Percentiles rank a stretch among this genome's conserved stretches.
Conservation (phyloP, 1,140 invertebrate species). For the Musca domestica region DNA sequence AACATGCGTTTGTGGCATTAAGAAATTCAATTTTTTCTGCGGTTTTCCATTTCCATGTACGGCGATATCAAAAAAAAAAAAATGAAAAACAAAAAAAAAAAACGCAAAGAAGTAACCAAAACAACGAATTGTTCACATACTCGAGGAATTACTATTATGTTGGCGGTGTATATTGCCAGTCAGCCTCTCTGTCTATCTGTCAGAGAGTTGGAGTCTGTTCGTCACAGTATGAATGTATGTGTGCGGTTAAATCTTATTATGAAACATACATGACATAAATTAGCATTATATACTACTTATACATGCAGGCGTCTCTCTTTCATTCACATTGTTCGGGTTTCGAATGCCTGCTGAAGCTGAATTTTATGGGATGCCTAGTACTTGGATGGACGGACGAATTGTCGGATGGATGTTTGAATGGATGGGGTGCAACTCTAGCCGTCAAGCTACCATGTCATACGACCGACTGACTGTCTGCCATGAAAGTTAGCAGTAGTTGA, state of each 20-base stretch:
- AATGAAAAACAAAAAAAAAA: too few relatives aligned
- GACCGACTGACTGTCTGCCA: too few relatives aligned
- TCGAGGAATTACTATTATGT: too few relatives aligned
- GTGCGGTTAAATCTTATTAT: slow-evolving; percentile 19
- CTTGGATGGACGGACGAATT: background rate
- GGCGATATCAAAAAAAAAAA: too few relatives aligned
- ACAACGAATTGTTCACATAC: too few relatives aligned
- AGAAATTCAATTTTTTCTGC: too few relatives aligned
- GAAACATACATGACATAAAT: slow-evolving; percentile 22
- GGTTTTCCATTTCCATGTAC: too few relatives aligned
- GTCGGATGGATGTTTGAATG: background rate
- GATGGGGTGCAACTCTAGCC: background rate
- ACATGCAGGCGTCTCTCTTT: slow-evolving; percentile 20
- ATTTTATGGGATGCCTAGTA: background rate
- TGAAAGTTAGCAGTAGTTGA: too few relatives aligned
- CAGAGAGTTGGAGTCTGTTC: background rate
- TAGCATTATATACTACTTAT: slow-evolving; percentile 18
- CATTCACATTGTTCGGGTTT: slow-evolving; percentile 5
- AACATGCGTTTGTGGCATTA: too few relatives aligned
- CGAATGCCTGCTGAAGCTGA: background rate
- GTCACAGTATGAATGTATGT: background rate
- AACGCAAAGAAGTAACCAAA: too few relatives aligned
- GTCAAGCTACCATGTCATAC: background rate
- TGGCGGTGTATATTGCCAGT: background rate
- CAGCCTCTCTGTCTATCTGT: background rate